Evolutionary conservation across 2,797 vertebrate species (phyloP).

Genomic region (Sebastes hopkinsi): DNA sequence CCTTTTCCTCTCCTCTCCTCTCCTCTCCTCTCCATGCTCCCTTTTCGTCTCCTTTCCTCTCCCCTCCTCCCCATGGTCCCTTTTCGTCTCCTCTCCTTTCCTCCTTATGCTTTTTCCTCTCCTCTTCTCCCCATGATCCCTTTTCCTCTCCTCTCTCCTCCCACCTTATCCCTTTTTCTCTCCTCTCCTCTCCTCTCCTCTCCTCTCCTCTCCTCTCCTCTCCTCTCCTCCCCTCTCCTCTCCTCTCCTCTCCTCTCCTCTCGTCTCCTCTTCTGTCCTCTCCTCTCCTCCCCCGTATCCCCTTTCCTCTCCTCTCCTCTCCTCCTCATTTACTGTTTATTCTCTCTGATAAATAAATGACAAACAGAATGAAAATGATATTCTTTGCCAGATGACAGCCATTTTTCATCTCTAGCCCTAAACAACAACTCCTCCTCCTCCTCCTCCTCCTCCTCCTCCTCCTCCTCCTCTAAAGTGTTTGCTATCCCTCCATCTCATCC

Average conservation of each 20-base stretch:
- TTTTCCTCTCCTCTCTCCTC: neutral
- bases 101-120: neutral
- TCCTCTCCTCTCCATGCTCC: too few species aligned
- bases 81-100: neutral
- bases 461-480: conserved; percentile 19
- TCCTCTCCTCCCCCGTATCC: neutral
- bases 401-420: conserved; percentile 71
- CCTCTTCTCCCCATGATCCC: too few species aligned
- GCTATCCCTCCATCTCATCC: conserved; percentile 60
- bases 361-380: conserved; percentile 71
- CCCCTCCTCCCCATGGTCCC: neutral
- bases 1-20: too few species aligned
- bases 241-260: neutral
- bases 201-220: neutral
- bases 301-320: neutral
- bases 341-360: conserved; percentile 56
- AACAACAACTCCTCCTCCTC: conserved; percentile 39
- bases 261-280: neutral
- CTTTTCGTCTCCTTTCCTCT: neutral
- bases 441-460: conserved; percentile 16
- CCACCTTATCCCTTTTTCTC: too few species aligned
- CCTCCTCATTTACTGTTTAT: conserved; percentile 34
- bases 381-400: conserved; percentile 65
- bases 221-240: neutral
- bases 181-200: too few species aligned